Evolutionary conservation across 2,113 vertebrate species (phyloP), one percentile per base, ranked within the genome.

Genomic region (Istiophorus platypterus): DNA sequence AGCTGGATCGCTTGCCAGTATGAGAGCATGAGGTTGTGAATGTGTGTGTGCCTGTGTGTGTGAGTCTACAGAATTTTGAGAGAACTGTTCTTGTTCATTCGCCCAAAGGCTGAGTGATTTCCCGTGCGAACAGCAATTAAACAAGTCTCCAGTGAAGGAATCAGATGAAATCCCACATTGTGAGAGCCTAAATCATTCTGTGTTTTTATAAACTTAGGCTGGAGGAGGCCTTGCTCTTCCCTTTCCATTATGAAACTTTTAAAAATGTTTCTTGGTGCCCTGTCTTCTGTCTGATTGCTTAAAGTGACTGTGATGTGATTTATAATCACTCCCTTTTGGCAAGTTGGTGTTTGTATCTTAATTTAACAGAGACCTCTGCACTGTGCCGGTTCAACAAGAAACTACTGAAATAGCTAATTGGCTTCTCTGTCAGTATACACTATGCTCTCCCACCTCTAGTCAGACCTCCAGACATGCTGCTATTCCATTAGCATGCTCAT

Each of bases 111-210:
- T 61, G 75, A 82, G 67, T 71, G 72, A 87, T 86, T 84, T 82
- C 85, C 88, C 85, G 76, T 78, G 88, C 24, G 81, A 86, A 73
- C 42, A 67, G 68, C 92, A 92, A 94, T 94, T 92, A 92, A 85
- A 89, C 76, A 80, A 72, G 56, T 89, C 87, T 90, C 88, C 51
- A 22, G 80, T 81, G 84, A 72, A 86, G 72, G 72, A 87, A 82
- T 90, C 66, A 63, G 80, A 90, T 85, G 80, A 89, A 83, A 89
- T 42, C 57, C 22, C 54, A 74, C 61, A 76, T 63, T 6, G 41
- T 42, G 74, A 76, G 80, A 79, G 42, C 29, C 29, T 66, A 45
- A 82, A 74, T 63, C n/a, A 29, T 78, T 51, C 49, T 70, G 63
- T 74, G 62, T 64, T 84, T 89, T 78, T 78, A 47, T 78, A 82